A percentile compares a stretch with the other conserved stretches of the same genome.
phyloP scores from a whole-genome alignment of 1,140 invertebrate genomes.

The Neotoxoptera formosana region DNA sequence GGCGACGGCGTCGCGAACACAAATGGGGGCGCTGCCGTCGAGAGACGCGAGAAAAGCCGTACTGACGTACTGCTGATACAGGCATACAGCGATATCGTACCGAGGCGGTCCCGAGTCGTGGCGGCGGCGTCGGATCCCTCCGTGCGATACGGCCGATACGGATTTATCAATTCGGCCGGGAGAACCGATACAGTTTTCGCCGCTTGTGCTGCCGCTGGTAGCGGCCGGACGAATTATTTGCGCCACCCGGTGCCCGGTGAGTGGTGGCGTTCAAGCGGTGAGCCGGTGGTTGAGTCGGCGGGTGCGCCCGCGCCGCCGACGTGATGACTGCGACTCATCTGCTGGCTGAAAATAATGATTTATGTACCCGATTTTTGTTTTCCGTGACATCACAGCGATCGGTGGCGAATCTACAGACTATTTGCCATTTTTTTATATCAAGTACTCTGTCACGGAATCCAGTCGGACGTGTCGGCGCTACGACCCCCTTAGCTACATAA shows the following conservation, averaged over 20 bases:
- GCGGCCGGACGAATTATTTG: conserved; percentile 36
- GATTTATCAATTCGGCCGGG: neutral
- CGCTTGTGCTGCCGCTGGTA: conserved; percentile 44
- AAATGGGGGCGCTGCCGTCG: neutral
- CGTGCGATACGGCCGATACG: conserved; percentile 12
- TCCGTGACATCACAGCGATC: neutral
- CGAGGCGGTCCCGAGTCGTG: neutral
- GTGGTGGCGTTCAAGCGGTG: neutral
- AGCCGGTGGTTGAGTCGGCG: neutral
- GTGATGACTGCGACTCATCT: neutral
- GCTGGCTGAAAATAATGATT: neutral
- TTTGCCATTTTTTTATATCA: neutral
- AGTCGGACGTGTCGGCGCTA: no score
- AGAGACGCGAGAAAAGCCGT: neutral
- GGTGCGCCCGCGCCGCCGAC: neutral
- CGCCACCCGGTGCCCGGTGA: neutral
- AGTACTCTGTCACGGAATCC: neutral
- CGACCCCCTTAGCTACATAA: neutral
- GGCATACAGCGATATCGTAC: neutral
- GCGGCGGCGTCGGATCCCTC: conserved; percentile 17
- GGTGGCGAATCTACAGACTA: neutral
- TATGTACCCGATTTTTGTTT: neutral
- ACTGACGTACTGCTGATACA: neutral
- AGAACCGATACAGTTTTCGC: neutral
- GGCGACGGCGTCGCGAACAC: neutral